Evolutionary conservation across 2,113 vertebrate genomes (phyloP).

Genomic region (Poeciliopsis turrubarensis): DNA sequence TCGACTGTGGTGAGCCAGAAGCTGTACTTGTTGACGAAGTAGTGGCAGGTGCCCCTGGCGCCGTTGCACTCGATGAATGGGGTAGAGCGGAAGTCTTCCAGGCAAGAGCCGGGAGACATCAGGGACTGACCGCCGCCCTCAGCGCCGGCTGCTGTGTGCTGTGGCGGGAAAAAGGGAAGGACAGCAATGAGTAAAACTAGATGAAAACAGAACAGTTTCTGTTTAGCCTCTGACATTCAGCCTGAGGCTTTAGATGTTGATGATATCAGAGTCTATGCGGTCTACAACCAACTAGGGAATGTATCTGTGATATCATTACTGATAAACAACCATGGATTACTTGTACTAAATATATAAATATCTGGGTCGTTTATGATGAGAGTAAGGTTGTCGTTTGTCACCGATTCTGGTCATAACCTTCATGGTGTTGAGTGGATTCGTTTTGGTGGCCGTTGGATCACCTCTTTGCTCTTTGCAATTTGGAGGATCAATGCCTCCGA

Average conservation of each 20-base stretch:
- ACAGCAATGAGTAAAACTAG: rapidly evolving
- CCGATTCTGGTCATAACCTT: too few relatives aligned
- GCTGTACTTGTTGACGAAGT: conserved; percentile 96
- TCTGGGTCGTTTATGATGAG: too few relatives aligned
- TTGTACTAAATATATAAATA: too few relatives aligned
- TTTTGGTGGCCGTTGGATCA: too few relatives aligned
- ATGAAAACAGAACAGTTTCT: neutral
- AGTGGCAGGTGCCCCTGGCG: conserved; percentile 90
- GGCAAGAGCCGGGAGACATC: conserved; percentile 93
- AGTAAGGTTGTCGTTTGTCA: too few relatives aligned
- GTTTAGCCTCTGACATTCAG: neutral
- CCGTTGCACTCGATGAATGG: conserved; percentile 97
- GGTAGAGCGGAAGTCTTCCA: conserved; percentile 94
- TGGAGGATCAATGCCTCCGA: too few relatives aligned
- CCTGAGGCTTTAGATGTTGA: neutral
- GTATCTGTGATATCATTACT: too few relatives aligned
- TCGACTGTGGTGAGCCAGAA: conserved; percentile 94
- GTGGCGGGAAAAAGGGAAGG: conserved; percentile 16
- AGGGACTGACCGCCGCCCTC: conserved; percentile 95
- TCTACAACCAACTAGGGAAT: too few relatives aligned
- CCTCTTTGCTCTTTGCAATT: too few relatives aligned
- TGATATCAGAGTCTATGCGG: too few relatives aligned
- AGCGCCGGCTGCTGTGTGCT: conserved; percentile 92
- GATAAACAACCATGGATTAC: too few relatives aligned
- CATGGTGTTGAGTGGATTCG: too few relatives aligned